phyloP scores from a whole-genome alignment of 1,140 invertebrate species.

The Aphelenchoides fujianensis region DNA sequence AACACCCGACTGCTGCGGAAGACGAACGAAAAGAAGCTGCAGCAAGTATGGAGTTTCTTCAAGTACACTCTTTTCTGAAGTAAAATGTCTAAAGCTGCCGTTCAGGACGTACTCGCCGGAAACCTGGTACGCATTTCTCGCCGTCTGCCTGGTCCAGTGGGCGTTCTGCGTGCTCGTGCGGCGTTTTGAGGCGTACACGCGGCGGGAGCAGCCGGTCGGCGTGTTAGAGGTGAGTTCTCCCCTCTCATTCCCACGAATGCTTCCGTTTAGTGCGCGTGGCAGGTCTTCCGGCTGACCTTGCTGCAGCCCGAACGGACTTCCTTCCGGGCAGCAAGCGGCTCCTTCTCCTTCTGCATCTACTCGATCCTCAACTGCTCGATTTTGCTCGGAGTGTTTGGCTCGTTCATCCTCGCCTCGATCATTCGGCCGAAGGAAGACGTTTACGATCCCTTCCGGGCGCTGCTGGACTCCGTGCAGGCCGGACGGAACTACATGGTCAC shows the following conservation, averaged over 20 bases:
- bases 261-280: conserved; percentile 3
- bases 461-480: not conserved
- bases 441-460: not conserved
- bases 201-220: not conserved
- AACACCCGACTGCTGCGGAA: not conserved
- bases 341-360: not conserved
- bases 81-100: too few relatives aligned
- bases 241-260: not conserved
- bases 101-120: not conserved
- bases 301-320: not conserved
- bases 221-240: not conserved
- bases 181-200: not conserved
- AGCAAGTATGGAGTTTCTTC: not conserved
- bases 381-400: conserved; percentile 15
- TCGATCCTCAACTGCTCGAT: conserved; percentile 15
- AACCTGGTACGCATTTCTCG: not conserved
- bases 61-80: not conserved
- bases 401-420: conserved; percentile 11
- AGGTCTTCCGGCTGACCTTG: not conserved
- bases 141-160: not conserved
- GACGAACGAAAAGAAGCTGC: too few relatives aligned
- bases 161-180: not conserved
- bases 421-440: not conserved
- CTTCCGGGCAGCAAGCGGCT: not conserved
- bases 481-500: conserved; percentile 7